A percentile compares a stretch with the other conserved stretches of the same genome.
phyloP scores from a whole-genome alignment of 2,113 vertebrate genomes.

The Melanerpes formicivorus region DNA sequence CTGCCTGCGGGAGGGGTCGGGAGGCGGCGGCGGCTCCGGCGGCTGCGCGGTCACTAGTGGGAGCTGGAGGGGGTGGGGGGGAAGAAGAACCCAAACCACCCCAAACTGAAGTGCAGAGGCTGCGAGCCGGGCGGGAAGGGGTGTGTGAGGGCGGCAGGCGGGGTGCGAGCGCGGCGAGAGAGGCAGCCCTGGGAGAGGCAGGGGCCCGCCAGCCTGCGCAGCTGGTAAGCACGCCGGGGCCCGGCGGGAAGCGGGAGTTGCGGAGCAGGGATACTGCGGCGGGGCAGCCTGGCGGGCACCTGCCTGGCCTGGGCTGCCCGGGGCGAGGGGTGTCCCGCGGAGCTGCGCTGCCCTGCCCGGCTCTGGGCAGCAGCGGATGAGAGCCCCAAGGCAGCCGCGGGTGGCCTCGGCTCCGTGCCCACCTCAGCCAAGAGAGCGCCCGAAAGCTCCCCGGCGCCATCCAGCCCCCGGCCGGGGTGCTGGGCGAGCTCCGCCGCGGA shows the following conservation, averaged over 20 bases:
- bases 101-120: background rate
- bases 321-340: no score
- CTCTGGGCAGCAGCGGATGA: background rate
- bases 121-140: background rate
- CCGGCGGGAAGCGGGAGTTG: background rate
- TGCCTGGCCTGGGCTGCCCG: background rate
- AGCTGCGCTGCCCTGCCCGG: no score
- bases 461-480: background rate
- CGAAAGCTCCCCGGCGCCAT: background rate
- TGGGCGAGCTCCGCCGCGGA: background rate
- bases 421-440: background rate
- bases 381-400: background rate
- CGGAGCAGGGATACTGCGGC: background rate
- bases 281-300: background rate
- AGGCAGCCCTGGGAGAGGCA: background rate
- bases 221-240: background rate
- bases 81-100: background rate
- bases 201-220: background rate
- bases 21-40: constrained; percentile 1
- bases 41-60: constrained; percentile 72
- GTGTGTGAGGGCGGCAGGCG: background rate
- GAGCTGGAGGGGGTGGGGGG: constrained; percentile 76
- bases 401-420: background rate
- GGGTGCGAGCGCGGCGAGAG: background rate
- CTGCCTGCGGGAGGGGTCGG: constrained; percentile 2